Evolutionary conservation across 2,113 vertebrate genomes (phyloP).

Genomic region (Uria aalge): DNA sequence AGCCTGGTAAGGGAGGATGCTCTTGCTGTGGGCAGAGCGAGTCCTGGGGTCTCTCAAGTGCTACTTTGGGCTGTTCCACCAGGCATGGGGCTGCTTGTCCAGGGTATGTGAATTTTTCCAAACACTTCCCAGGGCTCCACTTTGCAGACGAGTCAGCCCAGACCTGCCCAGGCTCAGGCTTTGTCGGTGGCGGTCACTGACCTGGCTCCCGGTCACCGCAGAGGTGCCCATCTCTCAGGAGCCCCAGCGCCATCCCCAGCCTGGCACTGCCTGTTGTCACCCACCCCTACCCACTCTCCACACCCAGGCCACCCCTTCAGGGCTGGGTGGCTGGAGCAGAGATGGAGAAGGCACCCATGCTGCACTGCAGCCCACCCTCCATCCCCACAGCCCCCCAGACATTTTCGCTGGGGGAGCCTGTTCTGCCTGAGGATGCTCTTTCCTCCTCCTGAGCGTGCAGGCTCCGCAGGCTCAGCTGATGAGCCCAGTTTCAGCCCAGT

Average conservation of each 20-base stretch:
- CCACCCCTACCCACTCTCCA: not conserved
- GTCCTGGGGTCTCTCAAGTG: fast-evolving
- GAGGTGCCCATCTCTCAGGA: not conserved
- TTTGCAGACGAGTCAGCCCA: not conserved
- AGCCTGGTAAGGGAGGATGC: not conserved
- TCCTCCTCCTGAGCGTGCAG: not conserved
- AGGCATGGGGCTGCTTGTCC: not conserved
- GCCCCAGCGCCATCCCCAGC: not conserved
- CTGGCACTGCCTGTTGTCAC: not conserved
- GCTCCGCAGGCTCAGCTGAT: not conserved
- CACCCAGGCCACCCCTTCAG: not conserved
- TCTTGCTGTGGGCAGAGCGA: not conserved
- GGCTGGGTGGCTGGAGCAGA: not conserved
- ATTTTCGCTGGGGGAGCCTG: no score
- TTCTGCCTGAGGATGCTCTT: not conserved
- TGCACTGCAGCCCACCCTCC: not conserved
- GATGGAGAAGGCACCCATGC: not conserved
- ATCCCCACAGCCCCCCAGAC: no score
- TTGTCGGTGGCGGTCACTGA: fast-evolving
- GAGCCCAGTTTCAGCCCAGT: not conserved
- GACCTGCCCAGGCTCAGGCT: not conserved
- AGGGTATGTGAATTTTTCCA: not conserved
- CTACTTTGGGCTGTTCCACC: not conserved
- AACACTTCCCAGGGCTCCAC: not conserved
- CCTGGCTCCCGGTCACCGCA: not conserved